Evolutionary conservation across 2,888 invertebrate genomes (phyloP).

Genomic region (Poecilobothrus nobilitatus): DNA sequence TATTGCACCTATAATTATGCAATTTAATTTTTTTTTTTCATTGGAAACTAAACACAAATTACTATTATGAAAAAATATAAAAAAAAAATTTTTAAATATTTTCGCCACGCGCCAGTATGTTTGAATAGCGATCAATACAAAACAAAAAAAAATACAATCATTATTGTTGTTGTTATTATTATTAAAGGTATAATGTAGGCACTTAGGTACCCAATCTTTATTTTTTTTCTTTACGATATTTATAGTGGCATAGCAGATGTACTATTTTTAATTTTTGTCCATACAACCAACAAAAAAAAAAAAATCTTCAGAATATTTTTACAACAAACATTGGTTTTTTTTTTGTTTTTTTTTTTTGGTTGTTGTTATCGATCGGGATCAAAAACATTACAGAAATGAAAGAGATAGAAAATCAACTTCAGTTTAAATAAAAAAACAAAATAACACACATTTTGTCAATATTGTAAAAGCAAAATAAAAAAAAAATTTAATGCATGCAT

Average conservation of each 20-base stretch:
- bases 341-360: too few species aligned
- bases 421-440: neutral
- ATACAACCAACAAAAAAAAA: too few species aligned
- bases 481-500: neutral
- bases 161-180: neutral
- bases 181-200: neutral
- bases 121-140: neutral
- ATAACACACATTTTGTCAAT: neutral
- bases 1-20: too few species aligned
- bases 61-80: too few species aligned
- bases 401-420: neutral
- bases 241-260: neutral
- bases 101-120: conserved; percentile 4
- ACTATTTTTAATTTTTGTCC: neutral
- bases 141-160: neutral
- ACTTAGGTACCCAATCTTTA: neutral
- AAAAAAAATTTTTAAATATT: neutral
- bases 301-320: too few species aligned
- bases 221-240: neutral
- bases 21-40: neutral
- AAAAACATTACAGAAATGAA: too few species aligned
- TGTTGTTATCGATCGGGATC: neutral
- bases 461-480: neutral
- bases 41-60: neutral
- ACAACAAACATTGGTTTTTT: too few species aligned